These are phyloP conservation scores for Cephus rjabovi DNA, from an alignment of 2,888 invertebrate species.

Conservation along the genomic window DNA sequence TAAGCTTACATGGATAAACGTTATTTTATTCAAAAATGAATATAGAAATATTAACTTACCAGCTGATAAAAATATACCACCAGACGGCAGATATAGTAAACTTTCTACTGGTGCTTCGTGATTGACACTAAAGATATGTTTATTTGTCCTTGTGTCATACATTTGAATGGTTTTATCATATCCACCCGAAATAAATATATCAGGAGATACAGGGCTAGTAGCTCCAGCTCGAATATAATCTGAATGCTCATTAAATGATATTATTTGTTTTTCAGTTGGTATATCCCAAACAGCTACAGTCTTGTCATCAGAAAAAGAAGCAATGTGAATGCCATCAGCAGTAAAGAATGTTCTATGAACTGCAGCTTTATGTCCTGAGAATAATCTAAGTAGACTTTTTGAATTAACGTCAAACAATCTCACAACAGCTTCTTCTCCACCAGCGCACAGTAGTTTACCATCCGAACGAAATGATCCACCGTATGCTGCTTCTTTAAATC, in stretches of 20 bases:
- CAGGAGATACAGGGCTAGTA: slow-evolving; percentile 79
- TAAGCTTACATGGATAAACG: background rate
- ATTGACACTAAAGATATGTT: slow-evolving; percentile 79
- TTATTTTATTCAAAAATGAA: slow-evolving; percentile 3
- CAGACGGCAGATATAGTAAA: slow-evolving; percentile 87
- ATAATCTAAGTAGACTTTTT: slow-evolving; percentile 84
- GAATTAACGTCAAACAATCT: slow-evolving; percentile 90
- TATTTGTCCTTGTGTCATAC: slow-evolving; percentile 84
- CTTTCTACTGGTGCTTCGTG: slow-evolving; percentile 94
- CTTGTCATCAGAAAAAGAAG: slow-evolving; percentile 94
- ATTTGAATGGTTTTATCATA: slow-evolving; percentile 91
- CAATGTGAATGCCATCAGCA: slow-evolving; percentile 80
- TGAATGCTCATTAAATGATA: slow-evolving; percentile 75
- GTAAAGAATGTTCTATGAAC: slow-evolving; percentile 88
- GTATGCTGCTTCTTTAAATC: slow-evolving; percentile 85
- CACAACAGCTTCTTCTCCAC: slow-evolving; percentile 89
- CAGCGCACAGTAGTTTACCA: slow-evolving; percentile 86
- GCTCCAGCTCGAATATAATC: slow-evolving; percentile 91
- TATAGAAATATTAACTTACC: slow-evolving; percentile 65
- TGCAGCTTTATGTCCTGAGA: slow-evolving; percentile 84
- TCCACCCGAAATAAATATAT: slow-evolving; percentile 85
- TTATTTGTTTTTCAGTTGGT: slow-evolving; percentile 80
- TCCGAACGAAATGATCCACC: slow-evolving; percentile 87
- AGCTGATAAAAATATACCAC: slow-evolving; percentile 90
- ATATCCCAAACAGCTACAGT: slow-evolving; percentile 92